Base-by-base conservation (phyloP, 2,888 invertebrate genomes). In the Eupithecia tripunctaria region DNA sequence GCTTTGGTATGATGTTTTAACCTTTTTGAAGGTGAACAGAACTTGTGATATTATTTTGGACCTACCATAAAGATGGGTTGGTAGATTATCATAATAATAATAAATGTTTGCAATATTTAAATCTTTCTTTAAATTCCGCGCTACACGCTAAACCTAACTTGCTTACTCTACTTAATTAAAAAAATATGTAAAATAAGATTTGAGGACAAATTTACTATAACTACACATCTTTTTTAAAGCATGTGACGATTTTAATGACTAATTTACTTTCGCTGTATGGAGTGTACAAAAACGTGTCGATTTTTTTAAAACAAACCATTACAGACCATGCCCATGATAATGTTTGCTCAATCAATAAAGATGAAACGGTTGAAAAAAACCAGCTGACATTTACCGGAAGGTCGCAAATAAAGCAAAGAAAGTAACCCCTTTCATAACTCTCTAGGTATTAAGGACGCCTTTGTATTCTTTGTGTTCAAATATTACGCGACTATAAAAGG, bases 361-460 rank as follows among this genome's bases (percentile, higher is more conserved):
- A 63, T 21, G 63, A 29, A 59, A 1, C 27, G 12, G 59, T 43
- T 59, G 14, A 59, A 14, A 25, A 63, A 36, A 36, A 15, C 60
- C 18, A 8, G 8, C 29, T 29, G 60, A 29, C 60, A 60, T 38
- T 38, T 38, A 38, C 2, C 1, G 21, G 21, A 62, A 62, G 36
- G 62, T 62, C 32, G 14, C 38, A 38, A 38, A 38, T 38, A 38
- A 3, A 32, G 62, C 36, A 62, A 60, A 18, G 29, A 62, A 63
- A 32, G 12, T 14, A 36, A 59, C 27, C 63, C 63, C 63, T 63
- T 60, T 32, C 36, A 36, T 36, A 36, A 63, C 29, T 63, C 36
- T 1, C 7, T 36, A 8, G 14, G 38, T 38, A 38, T 36, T 63
- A n/a, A 29, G 21, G 32, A n/a, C 21, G n/a, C n/a, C 63, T n/a